These are phyloP conservation scores for Trichechus manatus DNA, from an alignment of 2,113 vertebrate genomes.

Conservation along the genomic window DNA sequence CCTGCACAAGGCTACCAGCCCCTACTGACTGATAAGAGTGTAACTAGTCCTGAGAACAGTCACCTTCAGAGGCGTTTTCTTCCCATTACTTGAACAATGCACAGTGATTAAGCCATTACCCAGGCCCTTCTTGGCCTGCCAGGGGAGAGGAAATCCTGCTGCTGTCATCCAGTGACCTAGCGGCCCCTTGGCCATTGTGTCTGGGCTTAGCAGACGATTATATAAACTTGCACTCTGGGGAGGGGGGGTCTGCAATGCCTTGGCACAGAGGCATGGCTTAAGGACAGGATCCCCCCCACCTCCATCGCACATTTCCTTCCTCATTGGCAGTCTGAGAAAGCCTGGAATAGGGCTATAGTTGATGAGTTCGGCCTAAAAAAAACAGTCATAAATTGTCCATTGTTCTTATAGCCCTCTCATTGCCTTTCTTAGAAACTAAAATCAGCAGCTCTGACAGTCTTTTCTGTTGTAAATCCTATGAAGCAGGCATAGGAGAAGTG, in stretches of 20 bases:
- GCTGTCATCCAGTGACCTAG: slow-evolving; percentile 16
- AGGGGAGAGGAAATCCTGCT: slow-evolving; percentile 62
- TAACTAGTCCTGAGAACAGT: slow-evolving; percentile 22
- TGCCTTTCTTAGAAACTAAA: slow-evolving; percentile 62
- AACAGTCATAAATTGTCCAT: slow-evolving; percentile 57
- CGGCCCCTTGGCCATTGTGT: slow-evolving; percentile 55
- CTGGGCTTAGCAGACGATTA: slow-evolving; percentile 49
- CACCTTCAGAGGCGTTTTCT: neutral
- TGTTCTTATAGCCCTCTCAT: slow-evolving; percentile 42
- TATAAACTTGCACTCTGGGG: slow-evolving; percentile 29
- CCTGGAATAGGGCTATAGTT: slow-evolving; percentile 54
- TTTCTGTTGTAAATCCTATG: neutral
- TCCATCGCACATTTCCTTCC: slow-evolving; percentile 66
- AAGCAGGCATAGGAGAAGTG: neutral
- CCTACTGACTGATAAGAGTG: neutral
- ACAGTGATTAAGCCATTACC: neutral
- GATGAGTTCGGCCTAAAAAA: slow-evolving; percentile 18
- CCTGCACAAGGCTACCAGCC: neutral
- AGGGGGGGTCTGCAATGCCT: neutral
- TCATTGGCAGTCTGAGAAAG: slow-evolving; percentile 57
- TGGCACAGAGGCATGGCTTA: neutral
- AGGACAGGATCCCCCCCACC: slow-evolving; percentile 33
- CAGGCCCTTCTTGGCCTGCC: slow-evolving; percentile 19
- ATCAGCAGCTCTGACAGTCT: neutral
- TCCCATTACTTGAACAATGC: slow-evolving; percentile 29